Conservation (phyloP, 1,140 invertebrate genomes). For the Wasmannia auropunctata region DNA sequence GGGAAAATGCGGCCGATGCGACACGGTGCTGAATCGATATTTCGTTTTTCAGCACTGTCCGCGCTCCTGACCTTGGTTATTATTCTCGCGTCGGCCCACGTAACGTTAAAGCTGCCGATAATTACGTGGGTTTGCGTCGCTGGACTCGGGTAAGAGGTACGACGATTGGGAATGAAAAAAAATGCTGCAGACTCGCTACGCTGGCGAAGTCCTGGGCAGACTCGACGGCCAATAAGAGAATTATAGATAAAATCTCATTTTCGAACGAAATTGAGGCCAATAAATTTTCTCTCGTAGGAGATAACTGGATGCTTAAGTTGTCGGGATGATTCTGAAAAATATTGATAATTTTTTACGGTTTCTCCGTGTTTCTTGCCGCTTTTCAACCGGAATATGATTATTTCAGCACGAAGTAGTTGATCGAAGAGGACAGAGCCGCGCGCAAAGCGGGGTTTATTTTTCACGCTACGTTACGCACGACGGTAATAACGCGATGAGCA, state of each 20-base stretch:
- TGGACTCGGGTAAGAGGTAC: constrained; percentile 9
- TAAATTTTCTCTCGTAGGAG: neutral
- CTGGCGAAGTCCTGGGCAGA: neutral
- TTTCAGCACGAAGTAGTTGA: neutral
- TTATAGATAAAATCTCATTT: neutral
- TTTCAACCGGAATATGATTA: constrained; percentile 19
- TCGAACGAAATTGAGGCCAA: neutral
- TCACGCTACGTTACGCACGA: constrained; percentile 13
- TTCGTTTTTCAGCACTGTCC: constrained; percentile 60
- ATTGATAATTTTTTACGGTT: neutral
- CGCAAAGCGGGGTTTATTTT: constrained; percentile 26
- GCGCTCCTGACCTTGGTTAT: constrained; percentile 57
- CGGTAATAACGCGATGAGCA: constrained; percentile 14
- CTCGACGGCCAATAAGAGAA: neutral
- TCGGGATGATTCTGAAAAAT: neutral
- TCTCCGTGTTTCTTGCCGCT: neutral
- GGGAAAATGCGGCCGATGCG: constrained; percentile 55
- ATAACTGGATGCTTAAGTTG: neutral
- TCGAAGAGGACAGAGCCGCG: constrained; percentile 23
- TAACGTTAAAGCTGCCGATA: constrained; percentile 57
- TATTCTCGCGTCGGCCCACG: constrained; percentile 59
- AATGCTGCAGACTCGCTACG: neutral
- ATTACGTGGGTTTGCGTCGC: constrained; percentile 50
- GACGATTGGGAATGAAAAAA: constrained; percentile 26
- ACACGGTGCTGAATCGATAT: constrained; percentile 54